Evolutionary conservation across 2,888 invertebrate species (phyloP), one percentile per base, ranked within the genome.

Genomic region (Sepioteuthis lessoniana): DNA sequence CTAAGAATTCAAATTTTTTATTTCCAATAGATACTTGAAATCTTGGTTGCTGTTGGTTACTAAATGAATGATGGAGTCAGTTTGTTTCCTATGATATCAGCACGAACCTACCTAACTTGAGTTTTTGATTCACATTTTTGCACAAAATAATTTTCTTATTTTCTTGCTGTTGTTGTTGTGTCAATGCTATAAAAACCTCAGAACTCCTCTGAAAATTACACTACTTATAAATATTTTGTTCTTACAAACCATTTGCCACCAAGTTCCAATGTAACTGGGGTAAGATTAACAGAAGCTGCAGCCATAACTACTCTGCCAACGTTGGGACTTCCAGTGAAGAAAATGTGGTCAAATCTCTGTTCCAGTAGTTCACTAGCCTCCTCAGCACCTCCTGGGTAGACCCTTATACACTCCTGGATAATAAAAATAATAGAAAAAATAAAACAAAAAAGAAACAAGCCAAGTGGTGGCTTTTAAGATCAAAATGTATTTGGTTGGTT

Each of bases 291-390:
- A 95, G 98, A 98, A 2, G 99, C 99, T 0, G 99, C 99, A 94
- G 98, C 98, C 97, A 99, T 98, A 2, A 99, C 98, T 94, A 99
- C 98, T 97, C 98, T 98, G 76, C 99, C 99, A 37, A 99, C 98
- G 94, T 97, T 97, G 0, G 98, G 98, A 93, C 98, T 98, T 38
- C 98, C 99, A 0, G 99, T 99, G 97, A 98, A 99, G 97, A 99
- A 99, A 95, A 99, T 99, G 97, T 99, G 99, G 97, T 99, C 99
- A 97, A 99, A 99, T 97, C 98, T 98, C 97, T 99, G 96, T 96
- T 98, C 98, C 55, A 99, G 97, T 28, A 99, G 97, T 96, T 98
- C 98, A 0, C 98, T 98, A 0, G 99, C 99, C 97, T 99, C 99
- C 42, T 98, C 97, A 0, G 98, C 98, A 90, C 98, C 99, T 8